phyloP scores from a whole-genome alignment of 2,888 invertebrate species.

The Diarsia mendica region DNA sequence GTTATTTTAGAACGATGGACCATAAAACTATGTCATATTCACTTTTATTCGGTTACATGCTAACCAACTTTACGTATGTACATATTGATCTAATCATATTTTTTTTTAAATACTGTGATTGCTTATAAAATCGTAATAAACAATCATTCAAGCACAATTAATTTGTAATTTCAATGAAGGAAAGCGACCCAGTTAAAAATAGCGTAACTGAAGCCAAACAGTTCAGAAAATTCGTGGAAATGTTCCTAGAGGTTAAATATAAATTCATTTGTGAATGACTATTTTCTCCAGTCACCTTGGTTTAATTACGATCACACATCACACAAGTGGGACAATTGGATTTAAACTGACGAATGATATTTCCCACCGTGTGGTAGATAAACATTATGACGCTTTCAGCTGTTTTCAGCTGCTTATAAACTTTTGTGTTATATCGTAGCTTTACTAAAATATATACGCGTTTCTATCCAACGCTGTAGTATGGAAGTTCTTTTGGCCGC shows the following conservation, averaged over 20 bases:
- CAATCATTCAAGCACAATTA: background rate
- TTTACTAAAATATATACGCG: background rate
- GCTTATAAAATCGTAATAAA: too few relatives aligned
- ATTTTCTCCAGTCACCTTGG: constrained; percentile 9
- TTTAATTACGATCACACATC: constrained; percentile 6
- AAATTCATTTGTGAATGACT: constrained; percentile 14
- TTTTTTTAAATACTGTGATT: background rate
- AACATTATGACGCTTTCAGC: background rate
- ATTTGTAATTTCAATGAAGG: constrained; percentile 2
- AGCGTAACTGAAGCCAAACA: constrained; percentile 10
- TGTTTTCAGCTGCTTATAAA: constrained; percentile 12
- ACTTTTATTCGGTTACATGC: background rate
- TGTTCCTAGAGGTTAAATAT: constrained; percentile 14
- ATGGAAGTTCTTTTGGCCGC: background rate
- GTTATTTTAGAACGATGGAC: background rate
- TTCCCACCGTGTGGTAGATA: constrained; percentile 11
- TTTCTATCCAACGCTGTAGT: background rate
- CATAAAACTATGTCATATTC: background rate
- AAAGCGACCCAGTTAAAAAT: constrained; percentile 3
- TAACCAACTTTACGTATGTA: background rate
- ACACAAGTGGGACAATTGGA: constrained; percentile 25
- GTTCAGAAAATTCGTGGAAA: constrained; percentile 20
- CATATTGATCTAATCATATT: background rate
- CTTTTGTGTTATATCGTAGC: constrained; percentile 1
- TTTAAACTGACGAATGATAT: constrained; percentile 25